A percentile compares a stretch with the other conserved stretches of the same genome.
Evolutionary conservation across 2,888 invertebrate species (phyloP).

Genomic region (Steinernema carpocapsae): DNA sequence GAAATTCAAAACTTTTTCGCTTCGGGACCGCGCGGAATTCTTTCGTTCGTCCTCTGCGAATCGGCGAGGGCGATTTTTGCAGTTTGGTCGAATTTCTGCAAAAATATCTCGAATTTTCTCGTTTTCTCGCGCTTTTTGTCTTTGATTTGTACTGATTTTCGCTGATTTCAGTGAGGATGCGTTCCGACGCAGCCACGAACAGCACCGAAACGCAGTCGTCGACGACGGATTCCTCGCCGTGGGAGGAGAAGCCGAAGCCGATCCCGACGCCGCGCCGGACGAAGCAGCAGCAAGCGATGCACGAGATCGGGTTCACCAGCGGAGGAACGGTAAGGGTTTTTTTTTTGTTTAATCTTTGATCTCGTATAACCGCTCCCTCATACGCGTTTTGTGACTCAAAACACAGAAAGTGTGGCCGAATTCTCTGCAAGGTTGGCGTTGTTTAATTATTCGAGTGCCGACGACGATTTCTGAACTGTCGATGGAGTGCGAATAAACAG

Average conservation of each 20-base stretch:
- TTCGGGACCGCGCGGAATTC: too few species aligned
- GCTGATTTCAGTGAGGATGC: constrained; percentile 24
- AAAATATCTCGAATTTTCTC: too few species aligned
- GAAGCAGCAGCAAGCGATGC: constrained; percentile 17
- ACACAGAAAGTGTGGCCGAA: neutral
- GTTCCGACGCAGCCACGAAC: constrained; percentile 25
- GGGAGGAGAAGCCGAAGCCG: constrained; percentile 53
- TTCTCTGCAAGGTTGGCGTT: neutral
- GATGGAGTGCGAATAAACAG: neutral
- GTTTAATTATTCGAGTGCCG: neutral
- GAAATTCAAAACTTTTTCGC: too few species aligned
- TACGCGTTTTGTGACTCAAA: neutral
- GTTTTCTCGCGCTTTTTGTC: neutral
- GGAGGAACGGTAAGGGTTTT: constrained; percentile 25
- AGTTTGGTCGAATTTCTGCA: too few species aligned
- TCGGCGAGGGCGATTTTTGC: too few species aligned
- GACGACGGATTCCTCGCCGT: constrained; percentile 57
- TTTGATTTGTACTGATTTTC: neutral
- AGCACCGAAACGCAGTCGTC: constrained; percentile 42
- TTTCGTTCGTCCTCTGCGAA: too few species aligned
- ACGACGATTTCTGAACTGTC: neutral
- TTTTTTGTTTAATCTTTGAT: neutral
- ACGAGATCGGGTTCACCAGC: constrained; percentile 28
- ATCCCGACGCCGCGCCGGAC: constrained; percentile 51
- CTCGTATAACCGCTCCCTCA: neutral